Base-by-base conservation (phyloP, 2,797 vertebrate species). In the Protonibea diacanthus region DNA sequence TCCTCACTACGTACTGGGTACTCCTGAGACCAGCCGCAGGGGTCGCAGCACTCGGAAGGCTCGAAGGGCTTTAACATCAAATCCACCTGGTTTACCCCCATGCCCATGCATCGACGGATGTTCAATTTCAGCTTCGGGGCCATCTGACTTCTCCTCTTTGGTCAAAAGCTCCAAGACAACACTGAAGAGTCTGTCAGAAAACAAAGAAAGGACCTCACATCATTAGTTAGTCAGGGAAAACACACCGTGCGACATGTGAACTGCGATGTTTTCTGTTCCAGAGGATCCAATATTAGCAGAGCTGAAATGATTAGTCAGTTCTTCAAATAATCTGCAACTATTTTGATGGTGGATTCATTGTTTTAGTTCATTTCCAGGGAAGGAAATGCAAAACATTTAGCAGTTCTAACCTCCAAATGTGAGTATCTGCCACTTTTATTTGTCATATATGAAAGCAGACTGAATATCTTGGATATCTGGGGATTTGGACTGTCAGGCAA, bases 81-180 rank as follows among this genome's bases (percentile, higher is more conserved):
- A 99, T 93, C 98, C 98, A 88, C 98, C 98, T 60, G 97, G 93
- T 93, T 99, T 99, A 69, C 98, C 97, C 76, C 96, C 95, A 0
- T 98, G 97, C 74, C 97, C 97, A 56, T 96, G 96, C 80, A 87
- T 88, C 0, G 95, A 75, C 14, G 90, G 83, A 59, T 92, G 91
- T n/a, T 0, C 33, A 11, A 0, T 3, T 1, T 29, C 33, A 38
- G 1, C 71, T 81, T 60, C 95, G 29, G 95, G 96, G 56, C 83
- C 94, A 74, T 94, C 93, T 93, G 79, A 92, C 95, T 94, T 95
- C 90, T 97, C 97, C 89, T 99, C 98, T 98, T 96, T 96, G 94
- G 98, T 97, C 96, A 99, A 94, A 96, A 99, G 93, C 96, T 99
- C 98, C 96, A 99, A 95, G 94, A 97, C 97, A 94, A 99, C 98